phyloP scores from a whole-genome alignment of 2,797 vertebrate genomes.

The Podargus strigoides region DNA sequence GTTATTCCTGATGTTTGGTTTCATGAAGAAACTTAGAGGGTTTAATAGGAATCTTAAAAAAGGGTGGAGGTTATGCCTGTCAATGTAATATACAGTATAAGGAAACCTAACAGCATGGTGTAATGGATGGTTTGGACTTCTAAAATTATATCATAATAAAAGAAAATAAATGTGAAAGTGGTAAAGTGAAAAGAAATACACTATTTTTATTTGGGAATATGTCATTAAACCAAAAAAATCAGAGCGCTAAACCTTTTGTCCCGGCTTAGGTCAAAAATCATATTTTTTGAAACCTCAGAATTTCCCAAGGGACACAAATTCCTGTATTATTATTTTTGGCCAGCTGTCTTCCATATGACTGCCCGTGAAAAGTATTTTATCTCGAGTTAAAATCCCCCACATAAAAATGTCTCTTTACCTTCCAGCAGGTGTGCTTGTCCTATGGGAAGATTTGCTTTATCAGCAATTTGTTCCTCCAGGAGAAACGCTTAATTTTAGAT shows the following conservation, averaged over 20 bases:
- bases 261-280: slow-evolving; percentile 4
- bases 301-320: slow-evolving; percentile 47
- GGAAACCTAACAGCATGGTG: not conserved
- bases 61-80: slow-evolving; percentile 6
- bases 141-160: not conserved
- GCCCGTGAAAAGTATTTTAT: slow-evolving; percentile 62
- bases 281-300: slow-evolving; percentile 36
- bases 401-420: slow-evolving; percentile 61
- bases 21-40: not conserved
- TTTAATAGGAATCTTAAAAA: slow-evolving; percentile 25
- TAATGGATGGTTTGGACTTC: not conserved
- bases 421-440: slow-evolving; percentile 61
- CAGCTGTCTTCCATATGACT: slow-evolving; percentile 67
- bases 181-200: not conserved
- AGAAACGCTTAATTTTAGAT: slow-evolving; percentile 58
- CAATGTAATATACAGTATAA: not conserved
- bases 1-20: not conserved
- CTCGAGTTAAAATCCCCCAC: slow-evolving; percentile 51
- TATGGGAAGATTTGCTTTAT: slow-evolving; percentile 57
- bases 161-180: slow-evolving; percentile 10
- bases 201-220: not conserved
- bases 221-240: not conserved
- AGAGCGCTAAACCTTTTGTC: not conserved
- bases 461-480: slow-evolving; percentile 57
- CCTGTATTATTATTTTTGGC: slow-evolving; percentile 64